phyloP scores from a whole-genome alignment of 2,888 invertebrate species.

The Sphaerophoria taeniata region DNA sequence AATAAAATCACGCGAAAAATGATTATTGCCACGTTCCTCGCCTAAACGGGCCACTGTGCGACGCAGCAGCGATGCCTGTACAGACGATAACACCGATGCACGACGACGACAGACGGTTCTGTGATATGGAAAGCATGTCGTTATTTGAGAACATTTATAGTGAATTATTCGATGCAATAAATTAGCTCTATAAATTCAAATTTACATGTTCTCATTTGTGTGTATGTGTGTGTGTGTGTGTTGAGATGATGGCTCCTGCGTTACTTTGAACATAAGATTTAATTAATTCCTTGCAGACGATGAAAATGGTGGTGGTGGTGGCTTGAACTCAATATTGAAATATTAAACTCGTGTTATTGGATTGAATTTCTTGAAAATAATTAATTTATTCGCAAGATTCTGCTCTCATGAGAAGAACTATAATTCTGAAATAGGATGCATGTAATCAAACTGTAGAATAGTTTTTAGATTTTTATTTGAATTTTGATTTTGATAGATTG shows the following conservation, averaged over 20 bases:
- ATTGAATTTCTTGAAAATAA: not conserved
- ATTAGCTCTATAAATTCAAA: constrained; percentile 80
- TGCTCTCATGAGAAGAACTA: not conserved
- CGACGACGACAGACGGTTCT: no score
- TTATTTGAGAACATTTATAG: constrained; percentile 74
- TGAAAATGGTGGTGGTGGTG: not conserved
- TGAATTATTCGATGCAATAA: constrained; percentile 79
- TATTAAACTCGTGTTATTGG: constrained; percentile 1
- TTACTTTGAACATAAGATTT: constrained; percentile 5
- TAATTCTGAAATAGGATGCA: no score
- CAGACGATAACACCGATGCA: no score
- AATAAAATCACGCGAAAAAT: no score
- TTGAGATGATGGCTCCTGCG: constrained; percentile 36
- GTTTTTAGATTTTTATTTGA: no score
- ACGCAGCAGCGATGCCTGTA: no score
- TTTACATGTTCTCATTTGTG: constrained; percentile 76
- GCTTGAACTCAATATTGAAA: not conserved
- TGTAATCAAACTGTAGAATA: not conserved
- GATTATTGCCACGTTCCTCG: no score
- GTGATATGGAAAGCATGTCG: constrained; percentile 47
- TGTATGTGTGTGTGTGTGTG: constrained; percentile 15
- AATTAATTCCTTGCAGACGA: constrained; percentile 10
- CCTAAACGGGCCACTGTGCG: no score
- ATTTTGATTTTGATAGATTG: not conserved
- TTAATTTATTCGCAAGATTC: not conserved